Percentiles rank a stretch among this genome's conserved stretches.
phyloP scores from a whole-genome alignment of 2,113 vertebrate species.

The Psilopsiagon aurifrons region DNA sequence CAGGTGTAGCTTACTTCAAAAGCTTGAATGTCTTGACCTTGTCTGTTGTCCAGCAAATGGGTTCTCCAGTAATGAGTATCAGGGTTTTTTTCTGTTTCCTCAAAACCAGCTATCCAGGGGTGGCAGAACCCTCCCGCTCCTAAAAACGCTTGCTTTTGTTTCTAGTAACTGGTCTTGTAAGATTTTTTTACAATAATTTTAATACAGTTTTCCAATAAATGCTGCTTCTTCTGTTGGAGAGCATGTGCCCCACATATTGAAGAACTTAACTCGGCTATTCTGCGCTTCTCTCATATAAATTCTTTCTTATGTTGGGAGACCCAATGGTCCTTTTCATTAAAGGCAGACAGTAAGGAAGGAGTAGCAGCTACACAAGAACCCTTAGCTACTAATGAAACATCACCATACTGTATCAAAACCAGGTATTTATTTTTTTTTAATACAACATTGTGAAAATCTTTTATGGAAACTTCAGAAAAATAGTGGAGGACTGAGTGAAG shows the following conservation, averaged over 20 bases:
- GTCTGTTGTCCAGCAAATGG: not conserved
- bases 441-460: not conserved
- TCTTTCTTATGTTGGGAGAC: not conserved
- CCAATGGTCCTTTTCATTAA: not conserved
- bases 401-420: not conserved
- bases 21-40: not conserved
- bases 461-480: not conserved
- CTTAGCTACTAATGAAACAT: not conserved
- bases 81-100: not conserved
- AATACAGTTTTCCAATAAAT: not conserved
- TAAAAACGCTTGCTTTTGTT: not conserved
- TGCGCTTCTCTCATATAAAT: not conserved
- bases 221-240: not conserved
- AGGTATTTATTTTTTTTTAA: not conserved
- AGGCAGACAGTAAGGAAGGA: not conserved
- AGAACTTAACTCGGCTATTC: not conserved
- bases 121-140: not conserved
- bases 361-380: not conserved
- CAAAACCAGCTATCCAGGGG: fast-evolving
- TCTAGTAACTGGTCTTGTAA: not conserved
- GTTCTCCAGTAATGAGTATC: not conserved
- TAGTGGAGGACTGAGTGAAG: not conserved
- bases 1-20: not conserved
- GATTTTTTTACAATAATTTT: not conserved
- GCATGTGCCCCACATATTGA: not conserved